Evolutionary conservation across 2,113 vertebrate genomes (phyloP).

Genomic region (Hippocampus comes): DNA sequence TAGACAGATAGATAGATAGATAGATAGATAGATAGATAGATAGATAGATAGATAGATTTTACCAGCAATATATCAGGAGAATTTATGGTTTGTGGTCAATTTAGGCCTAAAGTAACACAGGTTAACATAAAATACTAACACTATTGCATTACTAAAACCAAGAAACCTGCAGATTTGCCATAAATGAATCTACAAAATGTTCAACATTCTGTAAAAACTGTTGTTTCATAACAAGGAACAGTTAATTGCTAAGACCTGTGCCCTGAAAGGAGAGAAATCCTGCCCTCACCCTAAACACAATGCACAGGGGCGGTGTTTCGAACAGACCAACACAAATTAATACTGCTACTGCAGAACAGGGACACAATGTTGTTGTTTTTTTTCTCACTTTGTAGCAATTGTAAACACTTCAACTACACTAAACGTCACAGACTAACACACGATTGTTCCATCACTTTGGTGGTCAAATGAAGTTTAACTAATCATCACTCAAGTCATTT

Average conservation of each 20-base stretch:
- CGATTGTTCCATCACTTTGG: slow-evolving; percentile 12
- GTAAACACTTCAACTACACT: slow-evolving; percentile 10
- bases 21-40: too few species aligned
- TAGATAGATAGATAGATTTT: too few species aligned
- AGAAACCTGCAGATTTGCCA: background rate
- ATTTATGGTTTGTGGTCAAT: background rate
- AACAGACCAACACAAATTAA: background rate
- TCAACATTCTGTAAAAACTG: background rate
- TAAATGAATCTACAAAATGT: background rate
- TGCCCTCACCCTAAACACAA: background rate
- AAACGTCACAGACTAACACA: slow-evolving; percentile 18
- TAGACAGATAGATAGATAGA: too few species aligned
- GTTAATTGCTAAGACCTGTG: background rate
- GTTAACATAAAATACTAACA: background rate
- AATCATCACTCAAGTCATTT: slow-evolving; percentile 24
- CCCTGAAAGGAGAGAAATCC: background rate
- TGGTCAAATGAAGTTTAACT: slow-evolving; percentile 36
- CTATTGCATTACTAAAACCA: background rate
- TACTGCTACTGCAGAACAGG: background rate
- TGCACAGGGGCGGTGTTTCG: background rate
- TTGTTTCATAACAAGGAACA: background rate
- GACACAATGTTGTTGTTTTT: background rate
- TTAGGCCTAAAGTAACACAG: background rate
- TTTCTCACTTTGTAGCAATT: background rate
- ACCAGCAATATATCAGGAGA: background rate